Evolutionary conservation across 2,113 vertebrate genomes (phyloP), one percentile per base, ranked within the genome.

Genomic region (Bufo bufo): DNA sequence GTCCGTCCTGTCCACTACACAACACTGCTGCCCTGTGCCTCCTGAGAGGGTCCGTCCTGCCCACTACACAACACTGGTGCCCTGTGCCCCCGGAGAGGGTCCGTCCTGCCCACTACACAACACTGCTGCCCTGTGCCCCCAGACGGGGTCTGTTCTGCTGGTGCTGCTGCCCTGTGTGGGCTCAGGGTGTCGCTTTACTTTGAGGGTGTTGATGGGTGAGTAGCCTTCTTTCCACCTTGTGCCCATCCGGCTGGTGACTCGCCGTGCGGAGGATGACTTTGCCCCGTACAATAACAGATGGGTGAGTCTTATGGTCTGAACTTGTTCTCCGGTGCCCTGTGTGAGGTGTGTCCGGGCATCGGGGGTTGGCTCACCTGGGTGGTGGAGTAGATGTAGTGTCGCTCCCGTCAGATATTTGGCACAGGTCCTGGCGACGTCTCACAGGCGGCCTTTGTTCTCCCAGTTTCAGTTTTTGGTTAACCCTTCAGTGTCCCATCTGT

Each of bases 261-360:
- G n/a, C n/a, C n/a, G n/a, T n/a, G n/a, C n/a, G n/a, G n/a, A n/a
- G n/a, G n/a, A n/a, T n/a, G n/a, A n/a, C n/a, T 19, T 71, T 69
- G 45, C 66, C 83, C 83, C 14, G 50, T 85, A 58, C 43, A 56
- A 85, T 58, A 85, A 85, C 43, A 85, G 12, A 4, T 9, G 66
- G 8, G 7, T 54, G 14, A 12, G n/a, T 52, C 23, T 33, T 69
- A 84, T 9, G 10, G 50, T 65, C 7, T 72, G 47, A 66, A n/a
- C 61, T 69, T 84, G 82, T 49, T 50, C 43, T 63, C 49, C 33
- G n/a, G 19, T 74, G 54, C 82, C 82, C 23, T 58, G 23, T 71
- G 13, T 74, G 65, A 19, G 50, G 66, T 3, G 61, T 11, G 50
- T 33, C 66, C 3, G 10, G 20, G 33, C 12, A 72, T 7, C 23